phyloP scores from a whole-genome alignment of 2,113 vertebrate species.

The Syngnathus typhle region DNA sequence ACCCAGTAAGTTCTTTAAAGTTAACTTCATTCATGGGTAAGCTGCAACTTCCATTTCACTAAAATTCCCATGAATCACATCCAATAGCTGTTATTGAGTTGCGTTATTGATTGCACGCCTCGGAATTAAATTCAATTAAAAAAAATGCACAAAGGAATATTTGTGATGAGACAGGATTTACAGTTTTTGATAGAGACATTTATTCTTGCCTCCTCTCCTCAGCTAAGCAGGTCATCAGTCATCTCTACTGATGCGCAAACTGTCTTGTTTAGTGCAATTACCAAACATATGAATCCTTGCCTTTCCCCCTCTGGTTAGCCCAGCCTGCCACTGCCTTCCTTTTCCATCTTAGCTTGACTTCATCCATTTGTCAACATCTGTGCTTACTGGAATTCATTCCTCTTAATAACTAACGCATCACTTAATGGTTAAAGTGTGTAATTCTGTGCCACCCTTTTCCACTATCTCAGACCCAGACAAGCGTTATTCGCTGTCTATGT shows the following conservation, averaged over 20 bases:
- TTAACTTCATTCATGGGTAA: neutral
- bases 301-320: neutral
- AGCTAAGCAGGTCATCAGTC: neutral
- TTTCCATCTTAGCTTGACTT: neutral
- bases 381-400: slow-evolving; percentile 19
- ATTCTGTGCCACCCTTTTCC: neutral
- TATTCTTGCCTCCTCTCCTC: neutral
- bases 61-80: neutral
- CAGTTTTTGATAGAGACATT: neutral
- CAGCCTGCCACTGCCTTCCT: slow-evolving; percentile 1
- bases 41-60: neutral
- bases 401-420: slow-evolving; percentile 27
- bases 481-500: neutral
- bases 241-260: neutral
- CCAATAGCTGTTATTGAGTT: neutral
- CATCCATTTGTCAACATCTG: slow-evolving; percentile 8
- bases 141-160: neutral
- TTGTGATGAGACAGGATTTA: neutral
- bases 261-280: neutral
- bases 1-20: neutral
- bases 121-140: neutral
- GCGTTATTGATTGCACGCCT: neutral
- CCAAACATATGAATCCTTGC: neutral
- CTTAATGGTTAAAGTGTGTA: slow-evolving; percentile 6
- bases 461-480: neutral